Base-by-base conservation (phyloP, 2,888 invertebrate species). In the Drosophila stalkeri region DNA sequence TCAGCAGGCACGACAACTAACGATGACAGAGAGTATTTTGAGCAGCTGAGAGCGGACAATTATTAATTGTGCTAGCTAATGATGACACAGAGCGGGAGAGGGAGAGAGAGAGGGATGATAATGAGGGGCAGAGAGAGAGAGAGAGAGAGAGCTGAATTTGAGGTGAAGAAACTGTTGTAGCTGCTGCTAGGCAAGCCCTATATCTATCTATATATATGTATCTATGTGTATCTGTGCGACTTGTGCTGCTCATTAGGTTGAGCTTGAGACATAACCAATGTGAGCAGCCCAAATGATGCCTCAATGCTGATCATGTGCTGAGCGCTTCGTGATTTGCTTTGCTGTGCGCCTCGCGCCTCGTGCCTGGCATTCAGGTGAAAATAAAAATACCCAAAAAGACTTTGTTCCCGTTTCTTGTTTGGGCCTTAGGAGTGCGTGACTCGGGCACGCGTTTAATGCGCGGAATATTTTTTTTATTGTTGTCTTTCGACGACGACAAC, bases 371-470 rank as follows among this genome's bases (percentile, higher is more conserved):
- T 67, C 77, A 80, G 76, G 80, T 72, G 77, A 49, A 66, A 69
- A 59, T 66, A 3, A 31, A 54, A 54, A 55, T 55, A 41, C 41
- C 55, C 49, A 60, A 35, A 44, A 47, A 70, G 60, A 68, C 66
- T 64, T 55, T 75, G 75, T 72, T 80, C 72, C 68, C 75, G 61
- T 75, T 72, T 75, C 71, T 64, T 14, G 54, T 33, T 47, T 60
- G 39, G 31, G 39, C 49, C 51, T 60, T 20, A 18, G 27, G 47
- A 64, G 83, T 79, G 86, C 82, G 80, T 87, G 85, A 82, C 71
- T 80, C 64, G 77, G 84, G 72, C 84, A 84, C 84, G 87, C 88
- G 71, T 81, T 71, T 33, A 71, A 57, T 62, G 61, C 47, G 65
- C 67, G 67, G 70, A 70, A 64, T 64, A 51, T 68, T 65, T 65